Evolutionary conservation across 2,797 vertebrate species (phyloP).

Genomic region (Lithobates pipiens): DNA sequence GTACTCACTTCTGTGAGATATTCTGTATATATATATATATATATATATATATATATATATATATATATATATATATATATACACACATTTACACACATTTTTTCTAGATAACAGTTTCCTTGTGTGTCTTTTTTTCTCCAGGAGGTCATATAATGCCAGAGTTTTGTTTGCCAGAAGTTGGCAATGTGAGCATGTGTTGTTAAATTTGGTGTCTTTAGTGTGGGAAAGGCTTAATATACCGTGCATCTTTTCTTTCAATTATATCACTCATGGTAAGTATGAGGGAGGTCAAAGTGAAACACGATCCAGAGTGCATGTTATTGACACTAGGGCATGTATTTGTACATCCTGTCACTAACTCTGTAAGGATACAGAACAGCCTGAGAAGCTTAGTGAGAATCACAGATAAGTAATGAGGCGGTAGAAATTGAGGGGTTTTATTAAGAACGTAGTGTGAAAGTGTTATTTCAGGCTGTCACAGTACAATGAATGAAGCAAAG

Average conservation of each 20-base stretch:
- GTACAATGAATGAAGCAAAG: conserved; percentile 31
- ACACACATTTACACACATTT: background rate
- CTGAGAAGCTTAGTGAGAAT: conserved; percentile 30
- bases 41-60: no score
- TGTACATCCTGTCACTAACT: conserved; percentile 48
- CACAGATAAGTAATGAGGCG: conserved; percentile 26
- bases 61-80: background rate
- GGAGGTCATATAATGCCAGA: conserved; percentile 22
- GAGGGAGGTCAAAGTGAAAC: conserved; percentile 40
- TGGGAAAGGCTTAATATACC: conserved; percentile 54
- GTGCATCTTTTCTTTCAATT: conserved; percentile 28
- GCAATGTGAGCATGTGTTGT: conserved; percentile 43
- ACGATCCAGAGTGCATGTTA: conserved; percentile 49
- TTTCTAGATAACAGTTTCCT: background rate
- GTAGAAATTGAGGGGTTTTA: conserved; percentile 42
- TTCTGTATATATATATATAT: no score
- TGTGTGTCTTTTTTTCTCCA: background rate
- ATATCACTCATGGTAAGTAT: conserved; percentile 34
- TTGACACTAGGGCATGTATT: conserved; percentile 44
- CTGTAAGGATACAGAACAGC: conserved; percentile 38
- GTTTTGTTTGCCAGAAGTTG: conserved; percentile 21
- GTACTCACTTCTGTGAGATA: no score
- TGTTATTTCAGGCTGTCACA: conserved; percentile 67
- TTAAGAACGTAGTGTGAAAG: conserved; percentile 54
- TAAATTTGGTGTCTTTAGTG: conserved; percentile 43